Base-by-base conservation (phyloP, 2,888 invertebrate species). In the Nemotelus pantherinus region DNA sequence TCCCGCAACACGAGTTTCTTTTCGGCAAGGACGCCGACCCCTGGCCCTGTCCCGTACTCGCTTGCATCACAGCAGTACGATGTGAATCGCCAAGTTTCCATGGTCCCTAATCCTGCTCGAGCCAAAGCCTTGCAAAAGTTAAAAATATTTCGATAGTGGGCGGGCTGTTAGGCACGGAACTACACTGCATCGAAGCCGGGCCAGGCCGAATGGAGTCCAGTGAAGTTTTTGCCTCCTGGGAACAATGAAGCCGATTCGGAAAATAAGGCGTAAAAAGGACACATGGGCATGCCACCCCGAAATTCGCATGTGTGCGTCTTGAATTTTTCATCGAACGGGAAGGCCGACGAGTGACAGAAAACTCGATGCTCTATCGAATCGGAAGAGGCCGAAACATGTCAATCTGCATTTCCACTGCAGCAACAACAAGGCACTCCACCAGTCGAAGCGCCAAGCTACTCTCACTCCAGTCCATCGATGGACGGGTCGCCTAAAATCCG, bases 61-160 rank as follows among this genome's bases (percentile, higher is more conserved):
- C 74, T 48, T 57, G n/a, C 60, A 45, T 48, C 39, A 10, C 39
- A 48, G 72, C 57, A 70, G 53, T 70, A 55, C 41, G 53, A 53
- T 55, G 55, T 4, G 55, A 70, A 70, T 5, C 70, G 47, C 43
- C 70, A 43, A 70, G 74, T 74, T 74, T 74, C 74, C 60, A 74
- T 74, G 60, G 74, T 63, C 60, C 63, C 74, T 74, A 74, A 74
- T 74, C 74, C 74, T 39, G 63, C 39, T 43, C 70, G 50, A 43
- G 41, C 25, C 39, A 70, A 70, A 70, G 7, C 41, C 53, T 50
- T 48, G 71, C n/a, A 74, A 74, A 74, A 74, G 72, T 72, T 72
- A 63, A 63, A 74, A 74, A 63, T 45, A 63, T 60, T 74, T 74
- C 63, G 74, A 63, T 63, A 74, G 74, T 74, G 74, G 74, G 74